These are phyloP conservation scores for Chrysopa pallens DNA, from an alignment of 1,140 invertebrate species.

Conservation along the genomic window DNA sequence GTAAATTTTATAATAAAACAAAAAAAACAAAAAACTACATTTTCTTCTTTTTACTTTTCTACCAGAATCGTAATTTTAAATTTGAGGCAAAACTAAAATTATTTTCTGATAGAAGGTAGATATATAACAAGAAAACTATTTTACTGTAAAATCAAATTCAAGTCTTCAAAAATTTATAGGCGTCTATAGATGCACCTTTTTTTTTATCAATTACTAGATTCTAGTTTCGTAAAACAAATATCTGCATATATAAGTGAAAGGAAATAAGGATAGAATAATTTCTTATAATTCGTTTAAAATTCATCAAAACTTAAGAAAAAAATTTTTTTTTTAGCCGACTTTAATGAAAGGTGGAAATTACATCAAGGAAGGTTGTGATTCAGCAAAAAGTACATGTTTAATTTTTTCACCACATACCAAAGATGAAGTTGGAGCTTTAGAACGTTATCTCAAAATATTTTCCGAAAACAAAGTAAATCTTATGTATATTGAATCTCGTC, in stretches of 20 bases:
- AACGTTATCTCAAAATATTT: constrained; percentile 70
- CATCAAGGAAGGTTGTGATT: constrained; percentile 57
- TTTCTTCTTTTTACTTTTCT: too few relatives aligned
- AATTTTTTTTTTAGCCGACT: constrained; percentile 40
- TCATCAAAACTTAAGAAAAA: not conserved
- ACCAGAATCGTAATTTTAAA: too few relatives aligned
- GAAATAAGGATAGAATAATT: not conserved
- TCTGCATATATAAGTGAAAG: too few relatives aligned
- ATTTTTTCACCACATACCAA: constrained; percentile 72
- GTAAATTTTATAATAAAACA: too few relatives aligned
- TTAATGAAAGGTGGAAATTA: constrained; percentile 67
- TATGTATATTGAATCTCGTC: constrained; percentile 65
- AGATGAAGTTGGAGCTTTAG: constrained; percentile 72
- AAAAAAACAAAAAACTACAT: too few relatives aligned
- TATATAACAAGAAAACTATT: too few relatives aligned
- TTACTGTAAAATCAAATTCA: too few relatives aligned
- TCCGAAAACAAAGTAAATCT: constrained; percentile 73
- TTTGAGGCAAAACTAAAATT: too few relatives aligned
- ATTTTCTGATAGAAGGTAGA: too few relatives aligned
- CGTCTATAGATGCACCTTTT: not conserved
- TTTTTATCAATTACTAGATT: not conserved
- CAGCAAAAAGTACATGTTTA: constrained; percentile 51
- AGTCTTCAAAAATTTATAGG: too few relatives aligned
- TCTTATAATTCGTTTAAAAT: constrained; percentile 7
- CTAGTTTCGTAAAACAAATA: not conserved